Evolutionary conservation across 2,888 invertebrate genomes (phyloP), one percentile per base, ranked within the genome.

Genomic region (Hedya salicella): DNA sequence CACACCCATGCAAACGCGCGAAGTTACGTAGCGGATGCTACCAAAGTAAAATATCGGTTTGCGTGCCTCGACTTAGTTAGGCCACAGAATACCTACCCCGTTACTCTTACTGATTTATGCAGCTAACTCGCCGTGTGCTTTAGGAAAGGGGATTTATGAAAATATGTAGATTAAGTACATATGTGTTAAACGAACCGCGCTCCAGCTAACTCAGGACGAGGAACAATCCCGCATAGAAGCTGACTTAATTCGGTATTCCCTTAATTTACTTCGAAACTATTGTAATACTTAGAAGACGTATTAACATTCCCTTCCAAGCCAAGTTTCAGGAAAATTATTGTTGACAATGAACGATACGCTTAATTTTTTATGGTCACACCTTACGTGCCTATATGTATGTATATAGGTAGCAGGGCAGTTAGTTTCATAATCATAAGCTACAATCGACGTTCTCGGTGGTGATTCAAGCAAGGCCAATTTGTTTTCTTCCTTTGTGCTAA

Each of bases 11-110:
- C 21, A 40, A 61, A 61, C 40, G 53, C n/a, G 40, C 49, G 39
- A 57, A 30, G 62, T 63, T 52, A 68, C 62, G 68, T 69, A 40
- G 42, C 42, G 56, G 49, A 81, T 44, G 68, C 78, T 77, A 77
- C 76, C 78, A 76, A 75, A 77, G 80, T 83, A 82, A 86, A 87
- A 85, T 88, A 87, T 87, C 76, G 80, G 81, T 76, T 89, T 74
- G 88, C 89, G 87, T 89, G 88, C 73, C 71, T 69, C 64, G 77
- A 79, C 80, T 85, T 85, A 85, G 82, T 86, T 85, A 83, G 74
- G 73, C 69, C 77, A 70, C 68, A 73, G 73, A 74, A 71, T 73
- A 71, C 76, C 69, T 73, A 76, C 70, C 72, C 69, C 75, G 74
- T 74, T 74, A 70, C 75, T 73, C 77, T 73, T 78, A 73, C 77